phyloP scores from a whole-genome alignment of 1,140 invertebrate genomes.

The Zaprionus inermis region DNA sequence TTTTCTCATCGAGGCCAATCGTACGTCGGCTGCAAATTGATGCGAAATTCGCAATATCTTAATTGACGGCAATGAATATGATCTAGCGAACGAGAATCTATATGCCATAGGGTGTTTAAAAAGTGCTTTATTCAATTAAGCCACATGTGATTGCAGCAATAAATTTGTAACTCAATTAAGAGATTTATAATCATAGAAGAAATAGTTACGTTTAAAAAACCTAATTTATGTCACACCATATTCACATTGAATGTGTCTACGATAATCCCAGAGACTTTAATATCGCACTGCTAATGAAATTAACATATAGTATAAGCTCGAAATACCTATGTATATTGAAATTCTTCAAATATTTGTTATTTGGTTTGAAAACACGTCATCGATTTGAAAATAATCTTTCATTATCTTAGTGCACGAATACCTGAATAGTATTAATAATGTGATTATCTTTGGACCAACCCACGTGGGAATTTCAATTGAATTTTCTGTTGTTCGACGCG shows the following conservation, averaged over 20 bases:
- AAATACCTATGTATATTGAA: not conserved
- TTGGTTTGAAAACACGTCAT: not conserved
- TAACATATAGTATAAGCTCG: not conserved
- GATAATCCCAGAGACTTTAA: not conserved
- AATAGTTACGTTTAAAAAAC: not conserved
- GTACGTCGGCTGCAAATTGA: constrained; percentile 24
- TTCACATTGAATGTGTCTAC: not conserved
- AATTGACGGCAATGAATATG: constrained; percentile 41
- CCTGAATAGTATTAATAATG: not conserved
- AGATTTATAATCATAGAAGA: not conserved
- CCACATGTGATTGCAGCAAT: constrained; percentile 15
- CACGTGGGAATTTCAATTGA: constrained; percentile 17
- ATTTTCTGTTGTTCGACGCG: constrained; percentile 4
- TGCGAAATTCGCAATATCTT: constrained; percentile 35
- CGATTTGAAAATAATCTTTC: not conserved
- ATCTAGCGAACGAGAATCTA: constrained; percentile 23
- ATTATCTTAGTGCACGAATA: not conserved
- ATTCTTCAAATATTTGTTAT: constrained; percentile 1
- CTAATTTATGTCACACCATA: not conserved
- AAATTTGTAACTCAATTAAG: constrained; percentile 17
- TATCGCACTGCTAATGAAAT: not conserved
- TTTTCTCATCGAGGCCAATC: not conserved
- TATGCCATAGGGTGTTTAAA: constrained; percentile 23
- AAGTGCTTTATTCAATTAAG: constrained; percentile 29
- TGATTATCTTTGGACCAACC: constrained; percentile 8